A percentile compares a stretch with the other conserved stretches of the same genome.
phyloP scores from a whole-genome alignment of 2,888 invertebrate genomes.

The Callinectes sapidus region DNA sequence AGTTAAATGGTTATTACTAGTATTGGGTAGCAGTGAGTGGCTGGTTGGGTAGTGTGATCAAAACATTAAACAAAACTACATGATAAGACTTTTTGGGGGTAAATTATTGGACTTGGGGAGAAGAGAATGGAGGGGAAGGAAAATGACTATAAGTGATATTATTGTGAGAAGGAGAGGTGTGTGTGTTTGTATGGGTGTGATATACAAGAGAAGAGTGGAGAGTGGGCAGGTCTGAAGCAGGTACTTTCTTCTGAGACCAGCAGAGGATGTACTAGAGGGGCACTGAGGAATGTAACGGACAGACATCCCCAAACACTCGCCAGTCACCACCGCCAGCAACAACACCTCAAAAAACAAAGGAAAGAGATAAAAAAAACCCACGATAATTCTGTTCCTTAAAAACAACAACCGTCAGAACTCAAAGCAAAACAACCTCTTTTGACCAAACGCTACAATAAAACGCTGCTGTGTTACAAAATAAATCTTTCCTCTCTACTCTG shows the following conservation, averaged over 20 bases:
- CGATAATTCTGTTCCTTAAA: too few species aligned
- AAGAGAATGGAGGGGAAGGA: too few species aligned
- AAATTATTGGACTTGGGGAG: background rate
- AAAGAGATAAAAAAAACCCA: too few species aligned
- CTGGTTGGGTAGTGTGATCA: background rate
- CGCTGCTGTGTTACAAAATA: too few species aligned
- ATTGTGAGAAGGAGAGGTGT: background rate
- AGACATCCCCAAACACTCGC: background rate
- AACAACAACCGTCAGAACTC: background rate
- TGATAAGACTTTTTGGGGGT: background rate
- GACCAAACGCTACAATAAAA: background rate
- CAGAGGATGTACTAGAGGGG: too few species aligned
- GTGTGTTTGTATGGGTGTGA: background rate
- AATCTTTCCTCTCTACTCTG: too few species aligned
- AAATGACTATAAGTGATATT: background rate
- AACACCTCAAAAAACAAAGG: background rate
- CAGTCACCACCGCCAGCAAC: background rate
- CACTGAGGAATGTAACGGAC: background rate
- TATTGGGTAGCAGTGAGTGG: background rate
- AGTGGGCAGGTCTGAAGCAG: too few species aligned
- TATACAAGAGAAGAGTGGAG: too few species aligned
- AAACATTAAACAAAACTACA: background rate
- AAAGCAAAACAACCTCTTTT: background rate
- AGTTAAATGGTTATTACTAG: background rate
- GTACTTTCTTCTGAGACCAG: too few species aligned